Conservation (phyloP, 2,888 invertebrate species). For the Lobophora halterata region DNA sequence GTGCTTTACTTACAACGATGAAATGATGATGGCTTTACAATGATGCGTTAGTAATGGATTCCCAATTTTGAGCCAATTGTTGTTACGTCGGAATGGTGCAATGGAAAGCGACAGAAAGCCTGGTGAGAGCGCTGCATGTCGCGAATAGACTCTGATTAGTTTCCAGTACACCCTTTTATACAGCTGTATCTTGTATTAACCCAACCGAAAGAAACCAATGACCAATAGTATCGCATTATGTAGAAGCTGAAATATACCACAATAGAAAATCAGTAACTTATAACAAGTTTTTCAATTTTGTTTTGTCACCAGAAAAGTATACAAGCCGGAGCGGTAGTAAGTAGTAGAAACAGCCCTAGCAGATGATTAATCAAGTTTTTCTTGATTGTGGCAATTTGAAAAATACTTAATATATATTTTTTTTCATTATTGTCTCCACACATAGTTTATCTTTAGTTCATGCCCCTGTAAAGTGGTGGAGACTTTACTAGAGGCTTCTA, state of each 20-base stretch:
- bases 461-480: too few relatives aligned
- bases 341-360: slow-evolving; percentile 12
- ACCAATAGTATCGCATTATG: slow-evolving; percentile 76
- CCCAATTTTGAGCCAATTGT: slow-evolving; percentile 78
- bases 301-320: slow-evolving; percentile 30
- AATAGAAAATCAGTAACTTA: slow-evolving; percentile 64
- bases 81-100: slow-evolving; percentile 75
- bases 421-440: too few relatives aligned
- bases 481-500: too few relatives aligned
- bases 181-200: slow-evolving; percentile 82
- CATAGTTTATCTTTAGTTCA: too few relatives aligned
- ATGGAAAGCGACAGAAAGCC: slow-evolving; percentile 80
- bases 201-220: slow-evolving; percentile 81
- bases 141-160: slow-evolving; percentile 68
- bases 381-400: slow-evolving; percentile 17
- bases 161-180: slow-evolving; percentile 77
- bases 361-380: slow-evolving; percentile 7
- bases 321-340: slow-evolving; percentile 20
- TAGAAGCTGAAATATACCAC: slow-evolving; percentile 79
- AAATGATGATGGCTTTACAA: slow-evolving; percentile 73
- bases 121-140: slow-evolving; percentile 64
- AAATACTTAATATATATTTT: too few relatives aligned
- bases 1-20: slow-evolving; percentile 78
- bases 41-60: slow-evolving; percentile 80
- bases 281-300: slow-evolving; percentile 50